Conservation (phyloP, 2,888 invertebrate genomes). For the Melikaiella ostensackeni region DNA sequence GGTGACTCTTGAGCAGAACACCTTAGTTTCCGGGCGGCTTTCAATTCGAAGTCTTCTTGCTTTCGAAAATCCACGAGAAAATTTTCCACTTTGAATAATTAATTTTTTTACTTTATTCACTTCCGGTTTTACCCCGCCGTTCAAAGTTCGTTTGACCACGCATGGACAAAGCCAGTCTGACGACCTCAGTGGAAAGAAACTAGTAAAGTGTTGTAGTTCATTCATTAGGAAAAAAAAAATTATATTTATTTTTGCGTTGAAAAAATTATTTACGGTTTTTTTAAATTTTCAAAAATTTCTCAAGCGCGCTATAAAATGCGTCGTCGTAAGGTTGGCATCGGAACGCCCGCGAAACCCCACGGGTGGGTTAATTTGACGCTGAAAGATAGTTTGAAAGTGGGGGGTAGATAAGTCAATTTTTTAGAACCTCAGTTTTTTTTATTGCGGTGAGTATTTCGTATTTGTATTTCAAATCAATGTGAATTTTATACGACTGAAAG, state of each 20-base stretch:
- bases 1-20: background rate
- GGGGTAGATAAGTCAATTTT: background rate
- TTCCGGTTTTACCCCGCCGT: conserved; percentile 28
- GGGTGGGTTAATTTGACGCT: background rate
- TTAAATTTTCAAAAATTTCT: conserved; percentile 8
- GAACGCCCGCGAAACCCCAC: conserved; percentile 53
- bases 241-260: background rate
- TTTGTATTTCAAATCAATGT: background rate
- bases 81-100: conserved; percentile 17
- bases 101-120: conserved; percentile 8
- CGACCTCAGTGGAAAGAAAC: background rate
- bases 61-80: background rate
- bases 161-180: background rate
- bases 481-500: background rate
- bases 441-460: background rate
- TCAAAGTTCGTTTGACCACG: conserved; percentile 17
- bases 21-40: conserved; percentile 22
- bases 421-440: background rate
- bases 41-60: conserved; percentile 19
- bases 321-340: conserved; percentile 68
- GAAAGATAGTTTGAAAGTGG: background rate
- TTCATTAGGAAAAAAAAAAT: background rate
- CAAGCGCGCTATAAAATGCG: conserved; percentile 62
- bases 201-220: background rate
- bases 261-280: background rate